These are phyloP conservation scores for Eretmochelys imbricata DNA, from an alignment of 2,113 vertebrate genomes.

Conservation along the genomic window DNA sequence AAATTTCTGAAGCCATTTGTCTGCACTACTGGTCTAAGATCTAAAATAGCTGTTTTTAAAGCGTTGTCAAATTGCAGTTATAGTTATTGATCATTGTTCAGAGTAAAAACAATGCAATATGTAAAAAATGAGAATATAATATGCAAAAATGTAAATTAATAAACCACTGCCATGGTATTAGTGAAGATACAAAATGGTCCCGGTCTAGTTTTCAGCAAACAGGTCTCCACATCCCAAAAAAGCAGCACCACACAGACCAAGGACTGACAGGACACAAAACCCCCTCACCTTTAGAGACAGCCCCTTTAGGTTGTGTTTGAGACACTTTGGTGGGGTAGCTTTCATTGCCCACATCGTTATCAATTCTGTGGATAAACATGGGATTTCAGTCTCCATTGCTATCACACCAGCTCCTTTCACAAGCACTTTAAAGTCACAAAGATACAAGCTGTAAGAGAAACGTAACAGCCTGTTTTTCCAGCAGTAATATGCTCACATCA, in stretches of 20 bases:
- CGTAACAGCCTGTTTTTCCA: background rate
- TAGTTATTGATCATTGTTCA: background rate
- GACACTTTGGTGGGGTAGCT: background rate
- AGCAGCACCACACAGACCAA: rapidly evolving
- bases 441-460: background rate
- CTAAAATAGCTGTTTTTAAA: background rate
- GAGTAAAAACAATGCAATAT: background rate
- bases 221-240: background rate
- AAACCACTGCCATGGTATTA: background rate
- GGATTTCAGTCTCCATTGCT: background rate
- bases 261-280: background rate
- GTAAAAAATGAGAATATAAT: background rate
- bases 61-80: background rate
- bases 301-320: background rate
- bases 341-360: background rate
- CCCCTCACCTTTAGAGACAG: background rate
- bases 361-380: background rate
- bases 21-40: background rate
- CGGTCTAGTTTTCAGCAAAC: background rate
- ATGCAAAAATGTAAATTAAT: background rate
- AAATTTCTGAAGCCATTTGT: background rate
- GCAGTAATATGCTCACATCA: rapidly evolving
- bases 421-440: background rate
- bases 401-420: background rate
- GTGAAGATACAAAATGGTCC: background rate